phyloP scores from a whole-genome alignment of 2,797 vertebrate genomes.

The Naso thynnoides region DNA sequence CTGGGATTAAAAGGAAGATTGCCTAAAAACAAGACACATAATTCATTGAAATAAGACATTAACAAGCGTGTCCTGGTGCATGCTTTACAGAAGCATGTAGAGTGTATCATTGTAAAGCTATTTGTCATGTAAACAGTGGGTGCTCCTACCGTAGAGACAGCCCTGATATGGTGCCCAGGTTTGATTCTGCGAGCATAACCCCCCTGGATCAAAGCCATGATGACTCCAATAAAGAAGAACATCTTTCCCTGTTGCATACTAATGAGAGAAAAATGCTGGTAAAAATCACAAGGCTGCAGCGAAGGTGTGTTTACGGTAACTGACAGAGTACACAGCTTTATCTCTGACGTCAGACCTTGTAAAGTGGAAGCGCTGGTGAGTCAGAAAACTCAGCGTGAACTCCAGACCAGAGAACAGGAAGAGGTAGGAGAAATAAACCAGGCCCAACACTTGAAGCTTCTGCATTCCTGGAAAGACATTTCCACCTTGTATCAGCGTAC shows the following conservation, averaged over 20 bases:
- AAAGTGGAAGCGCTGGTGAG: slow-evolving; percentile 96
- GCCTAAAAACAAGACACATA: slow-evolving; percentile 82
- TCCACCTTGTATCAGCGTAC: not conserved
- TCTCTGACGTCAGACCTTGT: slow-evolving; percentile 85
- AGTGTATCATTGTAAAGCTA: not conserved
- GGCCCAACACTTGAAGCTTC: slow-evolving; percentile 89
- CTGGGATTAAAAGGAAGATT: slow-evolving; percentile 90
- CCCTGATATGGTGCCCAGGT: slow-evolving; percentile 89
- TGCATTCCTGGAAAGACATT: slow-evolving; percentile 82
- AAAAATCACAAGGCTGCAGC: not conserved
- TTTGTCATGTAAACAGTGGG: not conserved
- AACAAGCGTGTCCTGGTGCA: too few relatives aligned
- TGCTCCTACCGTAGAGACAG: slow-evolving; percentile 87
- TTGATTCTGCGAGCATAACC: slow-evolving; percentile 93
- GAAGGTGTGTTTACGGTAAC: not conserved
- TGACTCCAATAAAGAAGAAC: slow-evolving; percentile 98
- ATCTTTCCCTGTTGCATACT: slow-evolving; percentile 99
- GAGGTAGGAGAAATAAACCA: slow-evolving; percentile 94
- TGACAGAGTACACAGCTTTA: not conserved
- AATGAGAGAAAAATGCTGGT: slow-evolving; percentile 28
- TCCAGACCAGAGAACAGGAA: slow-evolving; percentile 98
- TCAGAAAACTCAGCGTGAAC: slow-evolving; percentile 94
- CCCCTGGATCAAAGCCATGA: slow-evolving; percentile 95
- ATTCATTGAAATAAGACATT: not conserved
- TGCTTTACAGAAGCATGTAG: not conserved